Conservation (phyloP, 2,888 invertebrate species). For the Caenorhabditis sp. region DNA sequence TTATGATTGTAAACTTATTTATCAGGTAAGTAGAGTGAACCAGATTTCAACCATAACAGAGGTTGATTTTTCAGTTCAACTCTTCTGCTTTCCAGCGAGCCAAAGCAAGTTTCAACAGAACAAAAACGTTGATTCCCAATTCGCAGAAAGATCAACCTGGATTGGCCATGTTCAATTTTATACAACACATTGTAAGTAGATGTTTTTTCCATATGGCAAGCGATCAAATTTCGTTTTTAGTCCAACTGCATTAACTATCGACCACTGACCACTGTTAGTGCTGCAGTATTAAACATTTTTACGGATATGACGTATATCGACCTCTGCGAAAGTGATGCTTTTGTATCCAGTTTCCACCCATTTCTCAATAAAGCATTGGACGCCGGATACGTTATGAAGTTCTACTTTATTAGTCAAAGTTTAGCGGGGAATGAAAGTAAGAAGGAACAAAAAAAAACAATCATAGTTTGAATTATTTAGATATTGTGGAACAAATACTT, state of each 20-base stretch:
- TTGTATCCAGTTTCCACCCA: slow-evolving; percentile 2
- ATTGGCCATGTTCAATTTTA: slow-evolving; percentile 24
- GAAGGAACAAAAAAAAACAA: no score
- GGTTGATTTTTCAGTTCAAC: slow-evolving; percentile 25
- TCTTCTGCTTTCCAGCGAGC: slow-evolving; percentile 1
- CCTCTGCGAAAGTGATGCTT: slow-evolving; percentile 28
- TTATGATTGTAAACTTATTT: slow-evolving; percentile 32
- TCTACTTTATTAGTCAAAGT: slow-evolving; percentile 43
- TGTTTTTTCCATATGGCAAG: not conserved
- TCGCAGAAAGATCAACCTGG: slow-evolving; percentile 12
- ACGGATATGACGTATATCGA: slow-evolving; percentile 51
- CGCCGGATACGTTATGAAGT: slow-evolving; percentile 46
- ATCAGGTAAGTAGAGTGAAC: not conserved
- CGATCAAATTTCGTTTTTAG: slow-evolving; percentile 31
- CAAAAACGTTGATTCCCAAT: slow-evolving; percentile 1
- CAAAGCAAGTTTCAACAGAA: slow-evolving; percentile 13
- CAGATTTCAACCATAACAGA: not conserved
- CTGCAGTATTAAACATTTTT: slow-evolving; percentile 49
- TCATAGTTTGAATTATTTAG: no score
- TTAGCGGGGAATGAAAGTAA: slow-evolving; percentile 8
- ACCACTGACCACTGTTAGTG: not conserved
- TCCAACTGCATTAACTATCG: slow-evolving; percentile 18
- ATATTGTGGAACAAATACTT: slow-evolving; percentile 26
- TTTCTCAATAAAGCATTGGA: slow-evolving; percentile 7
- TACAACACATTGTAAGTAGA: slow-evolving; percentile 31